A percentile compares a stretch with the other conserved stretches of the same genome.
Evolutionary conservation across 2,797 vertebrate species (phyloP).

Genomic region (Toxotes lorentzi): DNA sequence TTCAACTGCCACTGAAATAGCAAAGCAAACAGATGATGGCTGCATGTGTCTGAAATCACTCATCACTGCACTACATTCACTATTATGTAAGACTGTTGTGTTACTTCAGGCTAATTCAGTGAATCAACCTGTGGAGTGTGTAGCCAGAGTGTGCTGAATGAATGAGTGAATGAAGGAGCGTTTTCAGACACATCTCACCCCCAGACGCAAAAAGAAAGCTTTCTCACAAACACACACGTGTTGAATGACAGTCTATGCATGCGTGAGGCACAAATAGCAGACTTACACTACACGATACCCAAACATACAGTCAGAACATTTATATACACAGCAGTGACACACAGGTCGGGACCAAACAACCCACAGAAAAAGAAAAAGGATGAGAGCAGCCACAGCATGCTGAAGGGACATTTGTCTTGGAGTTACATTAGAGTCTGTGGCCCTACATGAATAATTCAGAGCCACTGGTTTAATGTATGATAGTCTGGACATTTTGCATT

Average conservation of each 20-base stretch:
- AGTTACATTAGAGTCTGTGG: background rate
- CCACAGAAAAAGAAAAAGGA: background rate
- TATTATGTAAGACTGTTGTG: too few species aligned
- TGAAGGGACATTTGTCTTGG: background rate
- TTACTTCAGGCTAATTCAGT: too few species aligned
- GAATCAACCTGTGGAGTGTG: too few species aligned
- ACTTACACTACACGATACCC: slow-evolving; percentile 23
- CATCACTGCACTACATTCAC: background rate
- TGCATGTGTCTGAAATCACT: background rate
- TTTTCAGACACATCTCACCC: background rate
- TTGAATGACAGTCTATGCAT: slow-evolving; percentile 14
- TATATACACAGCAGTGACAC: slow-evolving; percentile 3
- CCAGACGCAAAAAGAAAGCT: slow-evolving; percentile 3
- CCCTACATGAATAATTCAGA: background rate
- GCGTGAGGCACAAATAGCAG: slow-evolving; percentile 43
- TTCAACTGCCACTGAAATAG: background rate
- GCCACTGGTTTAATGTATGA: background rate
- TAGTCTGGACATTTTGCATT: slow-evolving; percentile 5
- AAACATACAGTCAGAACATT: slow-evolving; percentile 31
- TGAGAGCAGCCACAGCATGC: slow-evolving; percentile 18
- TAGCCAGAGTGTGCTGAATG: too few species aligned
- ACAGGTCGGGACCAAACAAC: slow-evolving; percentile 9
- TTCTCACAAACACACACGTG: slow-evolving; percentile 30
- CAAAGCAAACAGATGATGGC: background rate
- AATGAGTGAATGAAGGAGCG: too few species aligned